A percentile compares a stretch with the other conserved stretches of the same genome.
phyloP scores from a whole-genome alignment of 2,797 vertebrate species.

The Tiaroga cobitis region DNA sequence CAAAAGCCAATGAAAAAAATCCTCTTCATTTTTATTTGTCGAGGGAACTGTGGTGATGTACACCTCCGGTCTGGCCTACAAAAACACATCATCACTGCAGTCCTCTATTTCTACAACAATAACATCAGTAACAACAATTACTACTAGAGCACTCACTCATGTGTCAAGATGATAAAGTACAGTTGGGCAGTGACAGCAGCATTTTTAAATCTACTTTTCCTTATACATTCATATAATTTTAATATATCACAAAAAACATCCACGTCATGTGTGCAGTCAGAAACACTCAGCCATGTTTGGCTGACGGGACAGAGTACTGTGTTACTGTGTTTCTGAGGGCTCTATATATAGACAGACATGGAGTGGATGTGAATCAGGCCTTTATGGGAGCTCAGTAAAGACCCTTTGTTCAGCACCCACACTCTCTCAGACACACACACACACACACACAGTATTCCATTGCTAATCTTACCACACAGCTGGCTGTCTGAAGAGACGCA shows the following conservation, averaged over 20 bases:
- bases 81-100: not conserved
- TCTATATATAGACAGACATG: constrained; percentile 40
- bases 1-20: not conserved
- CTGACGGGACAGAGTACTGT: not conserved
- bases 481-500: constrained; percentile 87
- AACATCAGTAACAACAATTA: not conserved
- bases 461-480: constrained; percentile 89
- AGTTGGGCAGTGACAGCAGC: no score
- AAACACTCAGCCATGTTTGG: not conserved
- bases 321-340: constrained; percentile 8
- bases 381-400: constrained; percentile 35
- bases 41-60: not conserved
- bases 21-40: not conserved
- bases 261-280: not conserved
- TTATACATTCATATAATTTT: not conserved
- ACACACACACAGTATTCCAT: constrained; percentile 20
- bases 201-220: not conserved
- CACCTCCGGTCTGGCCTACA: not conserved
- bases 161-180: not conserved
- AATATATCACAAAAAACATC: not conserved
- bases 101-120: not conserved
- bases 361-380: constrained; percentile 36
- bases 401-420: constrained; percentile 24
- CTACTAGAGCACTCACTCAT: not conserved
- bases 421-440: constrained; percentile 9